Conservation (phyloP, 1,140 invertebrate genomes). For the Trissolcus basalis region DNA sequence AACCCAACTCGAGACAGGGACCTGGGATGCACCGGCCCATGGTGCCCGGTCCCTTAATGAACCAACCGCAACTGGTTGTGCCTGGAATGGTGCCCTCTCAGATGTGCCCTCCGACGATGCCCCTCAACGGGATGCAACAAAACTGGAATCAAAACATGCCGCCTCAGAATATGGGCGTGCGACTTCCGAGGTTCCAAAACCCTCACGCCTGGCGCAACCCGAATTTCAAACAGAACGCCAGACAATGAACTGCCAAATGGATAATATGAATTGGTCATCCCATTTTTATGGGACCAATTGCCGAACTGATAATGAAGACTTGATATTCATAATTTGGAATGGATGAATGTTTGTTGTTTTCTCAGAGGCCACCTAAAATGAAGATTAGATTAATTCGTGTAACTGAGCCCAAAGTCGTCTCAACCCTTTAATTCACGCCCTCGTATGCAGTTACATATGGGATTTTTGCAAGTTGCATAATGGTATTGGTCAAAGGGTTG, state of each 20-base stretch:
- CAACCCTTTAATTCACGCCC: no score
- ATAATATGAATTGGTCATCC: no score
- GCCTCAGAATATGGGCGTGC: neutral
- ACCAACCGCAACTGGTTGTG: slow-evolving; percentile 6
- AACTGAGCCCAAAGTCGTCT: no score
- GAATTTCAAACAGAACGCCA: slow-evolving; percentile 2
- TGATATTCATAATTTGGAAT: no score
- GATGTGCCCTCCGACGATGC: slow-evolving; percentile 12
- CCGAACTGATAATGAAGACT: no score
- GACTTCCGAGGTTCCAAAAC: neutral
- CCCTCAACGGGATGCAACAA: slow-evolving; percentile 3
- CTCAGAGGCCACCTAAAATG: no score
- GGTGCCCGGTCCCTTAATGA: slow-evolving; percentile 4
- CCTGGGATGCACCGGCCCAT: slow-evolving; percentile 4
- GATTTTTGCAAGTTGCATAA: no score
- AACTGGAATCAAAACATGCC: slow-evolving; percentile 8
- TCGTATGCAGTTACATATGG: no score
- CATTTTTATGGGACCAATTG: no score
- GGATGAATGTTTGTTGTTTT: no score
- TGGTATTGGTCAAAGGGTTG: no score
- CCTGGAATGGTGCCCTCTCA: slow-evolving; percentile 10
- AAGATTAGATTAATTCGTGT: no score
- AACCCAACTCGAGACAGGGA: slow-evolving; percentile 5
- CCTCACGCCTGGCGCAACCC: slow-evolving; percentile 15
- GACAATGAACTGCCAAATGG: slow-evolving; percentile 1